phyloP scores from a whole-genome alignment of 2,888 invertebrate species.

The Melanophora roralis region DNA sequence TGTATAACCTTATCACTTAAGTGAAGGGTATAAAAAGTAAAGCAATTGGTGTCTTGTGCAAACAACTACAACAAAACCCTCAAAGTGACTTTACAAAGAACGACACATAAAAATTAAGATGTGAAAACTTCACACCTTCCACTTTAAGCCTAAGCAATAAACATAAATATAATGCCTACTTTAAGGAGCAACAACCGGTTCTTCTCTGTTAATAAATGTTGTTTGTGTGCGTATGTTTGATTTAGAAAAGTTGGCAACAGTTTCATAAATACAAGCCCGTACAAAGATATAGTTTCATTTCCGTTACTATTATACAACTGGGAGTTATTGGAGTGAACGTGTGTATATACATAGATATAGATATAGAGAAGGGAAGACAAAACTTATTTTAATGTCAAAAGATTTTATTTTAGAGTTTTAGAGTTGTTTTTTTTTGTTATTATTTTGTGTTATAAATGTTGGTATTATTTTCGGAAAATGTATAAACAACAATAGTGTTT shows the following conservation, averaged over 20 bases:
- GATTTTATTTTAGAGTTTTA: slow-evolving; percentile 9
- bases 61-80: slow-evolving; percentile 17
- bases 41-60: slow-evolving; percentile 32
- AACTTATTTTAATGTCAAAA: slow-evolving; percentile 13
- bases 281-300: slow-evolving; percentile 42
- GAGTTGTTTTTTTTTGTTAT: not conserved
- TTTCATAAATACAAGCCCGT: not conserved
- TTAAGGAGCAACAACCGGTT: slow-evolving; percentile 42
- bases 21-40: too few species aligned
- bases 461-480: slow-evolving; percentile 16
- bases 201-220: not conserved
- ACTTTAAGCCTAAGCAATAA: slow-evolving; percentile 50
- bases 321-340: not conserved
- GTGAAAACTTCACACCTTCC: slow-evolving; percentile 42
- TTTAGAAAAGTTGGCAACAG: slow-evolving; percentile 46
- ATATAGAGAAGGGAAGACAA: not conserved
- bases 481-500: slow-evolving; percentile 44
- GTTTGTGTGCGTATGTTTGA: not conserved
- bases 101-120: not conserved
- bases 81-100: not conserved
- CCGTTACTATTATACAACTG: slow-evolving; percentile 29
- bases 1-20: too few species aligned
- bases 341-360: too few species aligned
- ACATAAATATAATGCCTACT: slow-evolving; percentile 50
- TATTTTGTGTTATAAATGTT: not conserved